Conservation (phyloP, 2,888 invertebrate genomes). For the Rugalucina vietnamica region DNA sequence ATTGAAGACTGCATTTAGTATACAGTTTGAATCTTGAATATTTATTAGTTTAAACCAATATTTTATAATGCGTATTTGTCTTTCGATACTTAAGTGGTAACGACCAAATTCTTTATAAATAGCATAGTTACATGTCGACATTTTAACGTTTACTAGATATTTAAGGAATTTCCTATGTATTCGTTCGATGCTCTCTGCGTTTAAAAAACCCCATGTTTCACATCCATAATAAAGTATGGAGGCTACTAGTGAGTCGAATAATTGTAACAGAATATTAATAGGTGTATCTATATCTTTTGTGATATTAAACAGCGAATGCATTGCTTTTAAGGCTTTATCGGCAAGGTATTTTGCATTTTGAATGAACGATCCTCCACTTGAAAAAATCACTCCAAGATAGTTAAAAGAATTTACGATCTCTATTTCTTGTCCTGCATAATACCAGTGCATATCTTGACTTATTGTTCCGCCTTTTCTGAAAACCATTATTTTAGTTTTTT, state of each 20-base stretch:
- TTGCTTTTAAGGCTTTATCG: not conserved
- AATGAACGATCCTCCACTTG: not conserved
- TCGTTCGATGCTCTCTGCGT: constrained; percentile 3
- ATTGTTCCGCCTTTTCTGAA: constrained; percentile 18
- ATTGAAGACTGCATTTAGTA: too few species aligned
- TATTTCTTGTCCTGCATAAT: not conserved
- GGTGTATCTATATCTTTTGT: not conserved
- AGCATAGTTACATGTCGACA: not conserved
- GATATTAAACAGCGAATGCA: not conserved
- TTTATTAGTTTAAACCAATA: too few species aligned
- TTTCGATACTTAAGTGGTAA: too few species aligned
- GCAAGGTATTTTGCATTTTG: not conserved
- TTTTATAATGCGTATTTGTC: too few species aligned
- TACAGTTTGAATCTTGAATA: too few species aligned
- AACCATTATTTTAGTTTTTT: constrained; percentile 30
- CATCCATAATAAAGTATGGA: constrained; percentile 1
- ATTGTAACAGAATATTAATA: not conserved
- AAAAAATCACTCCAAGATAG: constrained; percentile 37
- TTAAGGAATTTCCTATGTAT: constrained; percentile 8
- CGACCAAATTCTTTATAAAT: not conserved
- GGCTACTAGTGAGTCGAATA: constrained; percentile 3
- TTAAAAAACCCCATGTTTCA: constrained; percentile 8
- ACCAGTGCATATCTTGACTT: not conserved
- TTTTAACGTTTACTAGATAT: not conserved
- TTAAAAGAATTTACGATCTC: constrained; percentile 34